phyloP scores from a whole-genome alignment of 37 sponge, comb jelly and placozoan species.

The Aplysina aerophoba region DNA sequence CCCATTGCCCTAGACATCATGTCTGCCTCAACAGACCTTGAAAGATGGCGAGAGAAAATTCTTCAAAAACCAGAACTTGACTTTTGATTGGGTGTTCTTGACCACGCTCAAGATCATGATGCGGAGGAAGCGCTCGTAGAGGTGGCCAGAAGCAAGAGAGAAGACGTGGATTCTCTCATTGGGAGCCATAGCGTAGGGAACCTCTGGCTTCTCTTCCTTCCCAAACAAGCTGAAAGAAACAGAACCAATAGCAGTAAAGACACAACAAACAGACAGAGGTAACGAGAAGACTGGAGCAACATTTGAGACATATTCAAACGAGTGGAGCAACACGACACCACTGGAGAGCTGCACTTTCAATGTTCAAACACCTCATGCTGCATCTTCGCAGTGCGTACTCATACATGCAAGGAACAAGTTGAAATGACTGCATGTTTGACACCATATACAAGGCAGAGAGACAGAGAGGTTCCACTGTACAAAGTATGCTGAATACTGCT shows the following conservation, averaged over 20 bases:
- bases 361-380: too few species aligned
- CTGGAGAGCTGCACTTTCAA: too few species aligned
- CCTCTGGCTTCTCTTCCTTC: not conserved
- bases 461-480: too few species aligned
- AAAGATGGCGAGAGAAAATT: slow-evolving; percentile 95
- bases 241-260: not conserved
- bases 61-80: slow-evolving; percentile 98
- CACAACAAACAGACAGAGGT: too few species aligned
- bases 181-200: not conserved
- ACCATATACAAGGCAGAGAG: too few species aligned
- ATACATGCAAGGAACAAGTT: too few species aligned
- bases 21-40: slow-evolving; percentile 46
- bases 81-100: slow-evolving; percentile 83
- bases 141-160: slow-evolving; percentile 95
- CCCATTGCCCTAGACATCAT: not conserved
- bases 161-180: slow-evolving; percentile 93
- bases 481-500: too few species aligned
- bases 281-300: too few species aligned
- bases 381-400: too few species aligned
- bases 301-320: too few species aligned
- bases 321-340: too few species aligned
- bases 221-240: slow-evolving; percentile 27
- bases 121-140: slow-evolving; percentile 94
- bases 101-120: slow-evolving; percentile 95
- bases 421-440: too few species aligned